These are phyloP conservation scores for Antennarius maculatus DNA, from an alignment of 2,797 vertebrate species.

Conservation along the genomic window DNA sequence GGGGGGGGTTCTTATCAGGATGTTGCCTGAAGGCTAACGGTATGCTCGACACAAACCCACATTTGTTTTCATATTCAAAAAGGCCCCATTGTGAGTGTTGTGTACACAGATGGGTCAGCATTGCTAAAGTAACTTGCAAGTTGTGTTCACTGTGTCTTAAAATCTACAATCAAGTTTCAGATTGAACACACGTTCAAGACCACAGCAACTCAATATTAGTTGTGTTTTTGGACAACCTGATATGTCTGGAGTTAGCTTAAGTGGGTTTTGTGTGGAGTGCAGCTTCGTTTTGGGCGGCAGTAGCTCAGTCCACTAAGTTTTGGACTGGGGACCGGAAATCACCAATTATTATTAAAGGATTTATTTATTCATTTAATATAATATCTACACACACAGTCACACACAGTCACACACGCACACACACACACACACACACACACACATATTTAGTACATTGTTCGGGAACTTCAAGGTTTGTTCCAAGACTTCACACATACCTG, in stretches of 20 bases:
- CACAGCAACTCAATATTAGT: not conserved
- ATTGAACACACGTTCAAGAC: not conserved
- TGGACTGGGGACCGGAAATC: too few species aligned
- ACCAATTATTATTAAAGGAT: too few species aligned
- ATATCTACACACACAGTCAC: too few species aligned
- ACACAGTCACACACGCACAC: too few species aligned
- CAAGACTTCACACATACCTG: constrained; percentile 81
- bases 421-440: too few species aligned
- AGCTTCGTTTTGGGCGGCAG: not conserved
- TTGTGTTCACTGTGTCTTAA: not conserved
- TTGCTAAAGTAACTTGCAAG: not conserved
- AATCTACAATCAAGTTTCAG: not conserved
- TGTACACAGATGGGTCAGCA: constrained; percentile 3
- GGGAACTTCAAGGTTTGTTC: constrained; percentile 2
- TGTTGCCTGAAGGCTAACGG: not conserved
- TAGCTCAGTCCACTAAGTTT: too few species aligned
- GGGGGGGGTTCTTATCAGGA: not conserved
- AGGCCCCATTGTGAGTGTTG: not conserved
- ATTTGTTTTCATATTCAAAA: constrained; percentile 16
- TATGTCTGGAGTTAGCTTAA: constrained; percentile 1
- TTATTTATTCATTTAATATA: too few species aligned
- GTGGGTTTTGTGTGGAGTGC: not conserved
- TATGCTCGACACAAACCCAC: not conserved
- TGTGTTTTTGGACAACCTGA: constrained; percentile 6
- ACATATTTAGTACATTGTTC: not conserved